phyloP scores from a whole-genome alignment of 2,888 invertebrate species.

The Drosophila cracens region DNA sequence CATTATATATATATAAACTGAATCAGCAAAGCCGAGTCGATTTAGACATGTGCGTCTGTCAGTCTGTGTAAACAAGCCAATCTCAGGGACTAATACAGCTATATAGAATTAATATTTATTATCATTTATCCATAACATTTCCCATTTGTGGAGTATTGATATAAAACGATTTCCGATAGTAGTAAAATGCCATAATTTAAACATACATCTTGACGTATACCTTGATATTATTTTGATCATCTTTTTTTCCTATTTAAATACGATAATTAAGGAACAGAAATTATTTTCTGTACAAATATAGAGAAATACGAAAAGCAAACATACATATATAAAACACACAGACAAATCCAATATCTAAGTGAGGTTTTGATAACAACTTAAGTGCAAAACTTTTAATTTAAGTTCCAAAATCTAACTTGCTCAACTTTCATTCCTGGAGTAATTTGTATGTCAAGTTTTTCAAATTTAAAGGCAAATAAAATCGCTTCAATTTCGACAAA shows the following conservation, averaged over 20 bases:
- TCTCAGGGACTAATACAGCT: no score
- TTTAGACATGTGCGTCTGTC: not conserved
- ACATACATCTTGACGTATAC: not conserved
- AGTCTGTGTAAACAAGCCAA: not conserved
- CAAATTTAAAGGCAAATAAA: not conserved
- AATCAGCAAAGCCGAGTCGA: not conserved
- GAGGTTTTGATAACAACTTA: not conserved
- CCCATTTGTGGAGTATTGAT: accelerated
- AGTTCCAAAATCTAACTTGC: not conserved
- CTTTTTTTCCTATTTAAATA: not conserved
- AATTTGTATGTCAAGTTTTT: not conserved
- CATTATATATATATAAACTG: accelerated
- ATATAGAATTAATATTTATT: no score
- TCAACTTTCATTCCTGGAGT: not conserved
- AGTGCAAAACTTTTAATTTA: not conserved
- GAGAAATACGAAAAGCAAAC: accelerated
- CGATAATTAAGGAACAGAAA: not conserved
- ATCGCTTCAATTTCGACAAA: not conserved
- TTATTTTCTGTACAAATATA: not conserved
- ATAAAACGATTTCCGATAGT: no score
- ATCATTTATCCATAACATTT: no score
- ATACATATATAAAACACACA: not conserved
- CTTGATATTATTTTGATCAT: accelerated
- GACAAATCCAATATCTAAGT: not conserved
- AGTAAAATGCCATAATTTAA: not conserved